These are phyloP conservation scores for Drosophila tani DNA, from an alignment of 1,140 invertebrate species.

Conservation along the genomic window DNA sequence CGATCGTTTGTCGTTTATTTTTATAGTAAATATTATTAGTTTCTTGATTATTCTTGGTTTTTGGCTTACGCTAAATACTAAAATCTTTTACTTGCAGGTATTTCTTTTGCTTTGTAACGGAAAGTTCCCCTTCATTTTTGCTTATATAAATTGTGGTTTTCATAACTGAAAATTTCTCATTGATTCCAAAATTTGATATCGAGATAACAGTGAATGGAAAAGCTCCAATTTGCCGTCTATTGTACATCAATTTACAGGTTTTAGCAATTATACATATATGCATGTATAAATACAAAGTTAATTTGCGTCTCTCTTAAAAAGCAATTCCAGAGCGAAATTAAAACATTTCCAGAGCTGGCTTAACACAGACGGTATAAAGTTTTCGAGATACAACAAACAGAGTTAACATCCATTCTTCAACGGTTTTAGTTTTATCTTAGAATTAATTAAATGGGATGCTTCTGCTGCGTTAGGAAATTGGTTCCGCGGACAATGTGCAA, in stretches of 20 bases:
- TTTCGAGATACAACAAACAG: constrained; percentile 74
- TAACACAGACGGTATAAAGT: constrained; percentile 80
- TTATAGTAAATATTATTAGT: constrained; percentile 50
- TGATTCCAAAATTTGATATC: constrained; percentile 32
- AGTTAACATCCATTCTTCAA: constrained; percentile 59
- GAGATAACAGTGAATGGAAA: constrained; percentile 40
- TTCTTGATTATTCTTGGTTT: constrained; percentile 46
- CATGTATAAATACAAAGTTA: constrained; percentile 61
- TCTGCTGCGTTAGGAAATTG: constrained; percentile 38
- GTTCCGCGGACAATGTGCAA: constrained; percentile 43
- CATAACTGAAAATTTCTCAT: constrained; percentile 36
- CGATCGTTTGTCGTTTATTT: constrained; percentile 62
- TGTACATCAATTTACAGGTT: constrained; percentile 54
- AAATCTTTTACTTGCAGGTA: constrained; percentile 74
- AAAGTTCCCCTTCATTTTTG: constrained; percentile 32
- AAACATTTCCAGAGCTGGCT: constrained; percentile 78
- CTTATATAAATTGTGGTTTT: constrained; percentile 18
- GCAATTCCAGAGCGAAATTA: constrained; percentile 62
- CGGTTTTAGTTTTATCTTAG: constrained; percentile 55
- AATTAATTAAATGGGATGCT: constrained; percentile 67
- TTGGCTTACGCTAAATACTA: constrained; percentile 74
- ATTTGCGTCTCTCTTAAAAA: constrained; percentile 56
- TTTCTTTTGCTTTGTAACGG: constrained; percentile 49
- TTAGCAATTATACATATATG: constrained; percentile 51
- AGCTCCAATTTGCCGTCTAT: constrained; percentile 53